Percentiles rank a stretch among this genome's conserved stretches.
Evolutionary conservation across 2,888 invertebrate species (phyloP).

Genomic region (Spisula subtruncata): DNA sequence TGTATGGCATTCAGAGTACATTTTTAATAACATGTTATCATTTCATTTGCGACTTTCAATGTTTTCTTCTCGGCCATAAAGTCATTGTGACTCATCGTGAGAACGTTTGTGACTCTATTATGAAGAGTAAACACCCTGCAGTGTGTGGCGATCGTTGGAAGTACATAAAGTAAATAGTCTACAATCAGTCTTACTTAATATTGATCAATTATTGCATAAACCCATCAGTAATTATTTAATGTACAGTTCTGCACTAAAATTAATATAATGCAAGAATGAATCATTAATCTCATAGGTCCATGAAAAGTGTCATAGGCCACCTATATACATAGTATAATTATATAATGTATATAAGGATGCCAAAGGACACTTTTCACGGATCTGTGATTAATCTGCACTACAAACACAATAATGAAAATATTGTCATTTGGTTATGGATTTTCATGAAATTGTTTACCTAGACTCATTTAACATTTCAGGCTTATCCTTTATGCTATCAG

Average conservation of each 20-base stretch:
- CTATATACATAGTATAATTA: no score
- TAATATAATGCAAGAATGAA: no score
- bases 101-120: neutral
- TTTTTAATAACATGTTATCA: constrained; percentile 22
- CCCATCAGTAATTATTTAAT: neutral
- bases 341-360: no score
- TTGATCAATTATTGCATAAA: neutral
- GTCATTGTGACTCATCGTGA: neutral
- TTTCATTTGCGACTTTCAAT: constrained; percentile 19
- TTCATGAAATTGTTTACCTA: no score
- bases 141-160: neutral
- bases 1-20: neutral
- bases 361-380: no score
- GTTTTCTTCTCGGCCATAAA: neutral
- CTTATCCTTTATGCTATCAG: no score
- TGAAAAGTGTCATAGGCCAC: no score
- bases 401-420: no score
- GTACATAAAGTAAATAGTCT: neutral
- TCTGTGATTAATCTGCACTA: no score
- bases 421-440: no score
- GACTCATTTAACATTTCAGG: no score
- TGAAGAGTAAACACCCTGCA: neutral
- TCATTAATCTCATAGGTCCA: no score
- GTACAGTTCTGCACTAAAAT: neutral
- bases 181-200: neutral